phyloP scores from a whole-genome alignment of 2,888 invertebrate species.

The Tachina grossa region DNA sequence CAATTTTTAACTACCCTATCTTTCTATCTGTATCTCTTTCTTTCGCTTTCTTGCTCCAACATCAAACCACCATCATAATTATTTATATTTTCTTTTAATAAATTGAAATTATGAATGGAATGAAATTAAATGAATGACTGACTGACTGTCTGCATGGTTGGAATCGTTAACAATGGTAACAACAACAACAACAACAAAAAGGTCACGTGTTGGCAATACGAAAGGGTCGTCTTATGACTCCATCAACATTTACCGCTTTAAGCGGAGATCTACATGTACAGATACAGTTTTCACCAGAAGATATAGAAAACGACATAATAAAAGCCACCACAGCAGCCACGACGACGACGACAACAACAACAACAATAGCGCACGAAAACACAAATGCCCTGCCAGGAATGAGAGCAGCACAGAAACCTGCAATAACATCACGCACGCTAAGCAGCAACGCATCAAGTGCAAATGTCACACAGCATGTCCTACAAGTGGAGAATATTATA shows the following conservation, averaged over 20 bases:
- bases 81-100: slow-evolving; percentile 27
- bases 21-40: slow-evolving; percentile 2
- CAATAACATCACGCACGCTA: slow-evolving; percentile 66
- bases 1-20: slow-evolving; percentile 38
- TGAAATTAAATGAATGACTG: slow-evolving; percentile 52
- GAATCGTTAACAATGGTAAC: slow-evolving; percentile 45
- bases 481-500: slow-evolving; percentile 76
- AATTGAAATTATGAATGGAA: slow-evolving; percentile 60
- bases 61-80: slow-evolving; percentile 22
- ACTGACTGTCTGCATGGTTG: slow-evolving; percentile 36
- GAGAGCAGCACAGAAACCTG: slow-evolving; percentile 21
- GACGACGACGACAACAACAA: slow-evolving; percentile 55
- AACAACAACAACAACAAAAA: slow-evolving; percentile 72
- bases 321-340: slow-evolving; percentile 59
- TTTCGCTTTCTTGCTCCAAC: slow-evolving; percentile 21
- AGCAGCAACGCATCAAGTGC: slow-evolving; percentile 73
- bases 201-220: slow-evolving; percentile 82
- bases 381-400: slow-evolving; percentile 3
- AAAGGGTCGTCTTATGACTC: slow-evolving; percentile 86
- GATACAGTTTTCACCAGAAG: slow-evolving; percentile 83
- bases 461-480: slow-evolving; percentile 48
- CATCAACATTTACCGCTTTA: slow-evolving; percentile 89
- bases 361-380: slow-evolving; percentile 15
- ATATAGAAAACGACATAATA: slow-evolving; percentile 59
- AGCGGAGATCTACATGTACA: slow-evolving; percentile 91